Evolutionary conservation across 2,797 vertebrate genomes (phyloP).

Genomic region (Acanthurus leucopareius): DNA sequence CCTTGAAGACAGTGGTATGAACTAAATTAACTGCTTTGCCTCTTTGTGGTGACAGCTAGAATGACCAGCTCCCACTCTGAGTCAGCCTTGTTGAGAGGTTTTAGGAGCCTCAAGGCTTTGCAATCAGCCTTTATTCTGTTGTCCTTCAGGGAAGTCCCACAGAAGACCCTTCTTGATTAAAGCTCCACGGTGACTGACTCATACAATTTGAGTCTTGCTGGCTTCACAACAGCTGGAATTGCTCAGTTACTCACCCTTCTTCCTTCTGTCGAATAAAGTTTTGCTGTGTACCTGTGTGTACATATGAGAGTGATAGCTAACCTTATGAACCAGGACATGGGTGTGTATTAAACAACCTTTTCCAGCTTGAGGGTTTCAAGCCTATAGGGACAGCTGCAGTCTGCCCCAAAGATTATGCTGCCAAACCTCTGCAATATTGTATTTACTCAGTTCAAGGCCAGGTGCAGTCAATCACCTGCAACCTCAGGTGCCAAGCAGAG

Average conservation of each 20-base stretch:
- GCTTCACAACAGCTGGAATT: constrained; percentile 77
- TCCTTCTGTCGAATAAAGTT: constrained; percentile 47
- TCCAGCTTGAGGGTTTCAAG: constrained; percentile 65
- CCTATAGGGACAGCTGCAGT: constrained; percentile 63
- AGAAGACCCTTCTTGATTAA: constrained; percentile 73
- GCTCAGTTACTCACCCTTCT: constrained; percentile 66
- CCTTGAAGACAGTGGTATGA: constrained; percentile 37
- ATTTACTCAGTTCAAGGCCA: constrained; percentile 51
- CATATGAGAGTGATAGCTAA: constrained; percentile 55
- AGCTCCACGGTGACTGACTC: constrained; percentile 71
- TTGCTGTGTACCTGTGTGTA: constrained; percentile 28
- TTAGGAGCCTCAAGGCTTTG: constrained; percentile 56
- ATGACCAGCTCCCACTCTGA: constrained; percentile 43
- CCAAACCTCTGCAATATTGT: constrained; percentile 54
- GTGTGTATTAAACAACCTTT: constrained; percentile 76
- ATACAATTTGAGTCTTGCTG: constrained; percentile 63
- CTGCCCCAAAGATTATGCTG: constrained; percentile 53
- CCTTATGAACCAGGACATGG: constrained; percentile 36
- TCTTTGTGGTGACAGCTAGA: constrained; percentile 55
- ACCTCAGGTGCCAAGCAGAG: constrained; percentile 29
- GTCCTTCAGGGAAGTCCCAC: constrained; percentile 65
- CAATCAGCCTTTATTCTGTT: constrained; percentile 69
- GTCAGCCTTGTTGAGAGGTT: constrained; percentile 52
- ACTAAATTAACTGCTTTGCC: constrained; percentile 51
- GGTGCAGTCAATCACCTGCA: constrained; percentile 54